Base-by-base conservation (phyloP, 2,888 invertebrate species). In the Melolontha melolontha region DNA sequence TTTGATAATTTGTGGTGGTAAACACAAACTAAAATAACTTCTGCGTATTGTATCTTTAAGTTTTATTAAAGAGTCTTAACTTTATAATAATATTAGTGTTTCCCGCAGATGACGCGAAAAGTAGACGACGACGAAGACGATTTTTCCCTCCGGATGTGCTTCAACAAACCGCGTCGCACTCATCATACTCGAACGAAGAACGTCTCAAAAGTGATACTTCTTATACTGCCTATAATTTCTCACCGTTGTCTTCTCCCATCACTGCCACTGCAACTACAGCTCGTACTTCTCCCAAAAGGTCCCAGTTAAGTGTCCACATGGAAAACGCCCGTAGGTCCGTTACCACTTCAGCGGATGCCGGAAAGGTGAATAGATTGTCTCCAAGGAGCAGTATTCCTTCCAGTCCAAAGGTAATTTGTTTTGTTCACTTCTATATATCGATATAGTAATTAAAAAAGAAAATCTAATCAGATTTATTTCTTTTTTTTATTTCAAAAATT, bases 241-340 rank as follows among this genome's bases (percentile, higher is more conserved):
- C 74, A 69, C 72, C 74, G 54, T 71, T 71, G 70, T 73, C 75
- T 73, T 73, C 74, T 68, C 72, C 77, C 49, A 76, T 72, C 78
- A 79, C 78, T 78, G 77, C 78, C 77, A 72, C 76, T 39, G 49
- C 72, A 39, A 47, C 72, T 50, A 72, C 72, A 29, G 57, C 54
- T 49, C 72, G 63, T 69, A 70, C 72, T 49, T 64, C 73, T 66
- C 71, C 76, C 47, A 76, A 74, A 67, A 78, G 77, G 72, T 81
- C 82, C 17, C 81, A 82, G 70, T 74, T 83, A 54, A 80, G 82
- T 59, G 73, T 82, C 54, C 83, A 84, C 70, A 83, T 83, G 83
- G 82, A 82, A 71, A 83, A 83, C 66, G 83, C 83, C n/a, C 76
- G 83, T 7, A 77, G 77, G 64, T 79, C 80, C 27, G 76, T 80